Percentiles rank a stretch among this genome's conserved stretches.
These are phyloP conservation scores for Phragmatobia fuliginosa DNA, from an alignment of 2,888 invertebrate genomes.

Conservation along the genomic window DNA sequence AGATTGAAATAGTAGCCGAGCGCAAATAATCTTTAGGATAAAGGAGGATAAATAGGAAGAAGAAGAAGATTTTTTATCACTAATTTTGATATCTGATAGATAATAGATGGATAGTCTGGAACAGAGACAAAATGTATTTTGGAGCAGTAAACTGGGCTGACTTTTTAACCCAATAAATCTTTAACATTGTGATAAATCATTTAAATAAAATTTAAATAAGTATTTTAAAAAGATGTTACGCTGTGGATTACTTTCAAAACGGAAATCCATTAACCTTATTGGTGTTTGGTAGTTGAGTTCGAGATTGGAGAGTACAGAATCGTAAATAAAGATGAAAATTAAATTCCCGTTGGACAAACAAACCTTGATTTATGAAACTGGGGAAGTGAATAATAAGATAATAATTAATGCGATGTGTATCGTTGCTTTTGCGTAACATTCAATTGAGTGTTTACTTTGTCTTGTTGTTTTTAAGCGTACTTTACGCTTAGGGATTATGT, in stretches of 20 bases:
- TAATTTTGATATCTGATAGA: too few species aligned
- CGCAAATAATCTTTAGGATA: too few species aligned
- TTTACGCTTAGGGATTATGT: neutral
- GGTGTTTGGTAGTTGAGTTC: neutral
- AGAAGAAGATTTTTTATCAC: neutral
- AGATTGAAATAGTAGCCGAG: too few species aligned
- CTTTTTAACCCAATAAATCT: neutral
- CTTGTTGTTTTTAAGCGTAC: neutral
- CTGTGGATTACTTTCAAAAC: neutral
- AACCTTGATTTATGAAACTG: slow-evolving; percentile 1
- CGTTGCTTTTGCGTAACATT: neutral
- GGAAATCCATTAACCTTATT: neutral
- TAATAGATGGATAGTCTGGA: neutral
- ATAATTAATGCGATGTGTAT: neutral
- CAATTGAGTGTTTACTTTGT: neutral
- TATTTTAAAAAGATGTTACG: neutral
- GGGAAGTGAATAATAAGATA: slow-evolving; percentile 11
- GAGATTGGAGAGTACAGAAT: neutral
- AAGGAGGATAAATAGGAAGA: too few species aligned
- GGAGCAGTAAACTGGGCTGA: too few species aligned
- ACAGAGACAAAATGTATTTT: too few species aligned
- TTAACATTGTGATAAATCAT: too few species aligned
- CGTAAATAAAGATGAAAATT: slow-evolving; percentile 8
- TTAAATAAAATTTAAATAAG: neutral
- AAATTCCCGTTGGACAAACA: slow-evolving; percentile 11